Evolutionary conservation across 2,113 vertebrate genomes (phyloP).

Genomic region (Crotophaga sulcirostris): DNA sequence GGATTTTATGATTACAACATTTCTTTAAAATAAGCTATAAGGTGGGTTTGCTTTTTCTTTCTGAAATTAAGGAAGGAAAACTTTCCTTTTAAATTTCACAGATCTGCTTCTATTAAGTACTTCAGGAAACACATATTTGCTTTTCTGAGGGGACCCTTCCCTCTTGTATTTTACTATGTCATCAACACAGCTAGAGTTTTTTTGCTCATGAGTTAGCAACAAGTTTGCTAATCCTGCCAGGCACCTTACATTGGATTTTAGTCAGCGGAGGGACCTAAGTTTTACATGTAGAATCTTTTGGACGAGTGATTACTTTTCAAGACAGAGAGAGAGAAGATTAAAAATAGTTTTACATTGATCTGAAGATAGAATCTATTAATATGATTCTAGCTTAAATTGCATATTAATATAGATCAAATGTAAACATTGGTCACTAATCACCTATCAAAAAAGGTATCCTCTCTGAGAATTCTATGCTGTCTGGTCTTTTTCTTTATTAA

Average conservation of each 20-base stretch:
- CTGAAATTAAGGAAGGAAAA: not conserved
- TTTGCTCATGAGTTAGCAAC: not conserved
- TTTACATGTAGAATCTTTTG: not conserved
- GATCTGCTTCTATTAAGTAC: not conserved
- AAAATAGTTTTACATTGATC: not conserved
- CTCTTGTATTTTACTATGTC: not conserved
- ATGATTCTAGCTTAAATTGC: not conserved
- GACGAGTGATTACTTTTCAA: not conserved
- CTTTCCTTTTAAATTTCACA: not conserved
- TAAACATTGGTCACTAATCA: conserved; percentile 6
- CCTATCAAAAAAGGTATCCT: not conserved
- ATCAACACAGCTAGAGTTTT: not conserved
- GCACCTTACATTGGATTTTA: not conserved
- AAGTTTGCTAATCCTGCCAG: not conserved
- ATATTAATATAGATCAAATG: conserved; percentile 2
- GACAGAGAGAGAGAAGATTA: not conserved
- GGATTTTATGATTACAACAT: not conserved
- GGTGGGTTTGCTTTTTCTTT: not conserved
- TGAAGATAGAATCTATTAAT: not conserved
- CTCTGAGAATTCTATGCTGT: not conserved
- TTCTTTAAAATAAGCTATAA: not conserved
- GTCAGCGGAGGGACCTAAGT: not conserved
- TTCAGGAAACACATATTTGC: not conserved
- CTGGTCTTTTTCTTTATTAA: conserved; percentile 5
- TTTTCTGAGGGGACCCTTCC: not conserved